phyloP scores from a whole-genome alignment of 2,797 vertebrate species.

The Coregonus suidteri region DNA sequence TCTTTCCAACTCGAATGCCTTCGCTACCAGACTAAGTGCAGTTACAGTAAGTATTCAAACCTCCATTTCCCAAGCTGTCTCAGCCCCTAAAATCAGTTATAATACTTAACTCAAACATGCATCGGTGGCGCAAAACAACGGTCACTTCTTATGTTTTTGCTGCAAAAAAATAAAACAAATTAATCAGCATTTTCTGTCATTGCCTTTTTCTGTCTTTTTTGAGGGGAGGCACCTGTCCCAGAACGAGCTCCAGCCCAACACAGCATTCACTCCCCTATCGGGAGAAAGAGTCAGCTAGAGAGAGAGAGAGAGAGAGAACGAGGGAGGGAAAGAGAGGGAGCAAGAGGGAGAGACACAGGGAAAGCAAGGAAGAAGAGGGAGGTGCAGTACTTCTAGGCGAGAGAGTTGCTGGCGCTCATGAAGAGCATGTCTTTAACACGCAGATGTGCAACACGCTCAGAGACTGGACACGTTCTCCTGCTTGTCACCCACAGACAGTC shows the following conservation, averaged over 20 bases:
- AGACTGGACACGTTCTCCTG: constrained; percentile 45
- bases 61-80: constrained; percentile 40
- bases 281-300: constrained; percentile 54
- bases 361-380: constrained; percentile 46
- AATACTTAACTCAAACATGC: constrained; percentile 37
- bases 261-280: constrained; percentile 80
- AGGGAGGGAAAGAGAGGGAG: constrained; percentile 66
- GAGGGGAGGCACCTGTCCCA: constrained; percentile 95
- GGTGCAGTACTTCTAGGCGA: constrained; percentile 51
- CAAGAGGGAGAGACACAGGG: constrained; percentile 47
- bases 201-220: constrained; percentile 93
- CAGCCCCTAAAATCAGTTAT: constrained; percentile 45
- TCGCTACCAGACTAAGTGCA: constrained; percentile 62
- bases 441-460: constrained; percentile 39
- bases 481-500: constrained; percentile 44
- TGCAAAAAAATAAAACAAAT: constrained; percentile 42
- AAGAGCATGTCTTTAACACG: constrained; percentile 46
- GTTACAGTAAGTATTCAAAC: constrained; percentile 49
- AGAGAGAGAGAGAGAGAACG: constrained; percentile 55
- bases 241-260: constrained; percentile 81
- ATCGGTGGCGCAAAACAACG: constrained; percentile 22
- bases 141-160: constrained; percentile 59
- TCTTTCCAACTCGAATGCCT: constrained; percentile 78
- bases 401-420: constrained; percentile 31
- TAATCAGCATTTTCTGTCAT: constrained; percentile 72